phyloP scores from a whole-genome alignment of 2,888 invertebrate genomes.

The Germaria angustata region DNA sequence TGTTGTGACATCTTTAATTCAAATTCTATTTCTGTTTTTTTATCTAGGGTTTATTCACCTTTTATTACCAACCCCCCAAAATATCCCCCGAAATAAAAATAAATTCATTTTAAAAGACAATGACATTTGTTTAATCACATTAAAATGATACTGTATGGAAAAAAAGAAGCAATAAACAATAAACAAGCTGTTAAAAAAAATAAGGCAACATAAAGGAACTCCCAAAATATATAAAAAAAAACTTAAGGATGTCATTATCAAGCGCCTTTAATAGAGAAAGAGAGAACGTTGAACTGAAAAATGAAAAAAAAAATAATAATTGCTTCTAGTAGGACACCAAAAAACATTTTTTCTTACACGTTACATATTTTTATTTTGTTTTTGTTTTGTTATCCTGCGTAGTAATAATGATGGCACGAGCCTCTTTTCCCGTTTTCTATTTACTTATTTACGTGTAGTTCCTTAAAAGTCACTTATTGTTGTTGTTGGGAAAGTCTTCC shows the following conservation, averaged over 20 bases:
- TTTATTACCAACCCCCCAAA: conserved; percentile 22
- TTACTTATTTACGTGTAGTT: conserved; percentile 35
- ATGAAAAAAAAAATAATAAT: too few relatives aligned
- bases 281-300: background rate
- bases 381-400: conserved; percentile 48
- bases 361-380: background rate
- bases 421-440: conserved; percentile 25
- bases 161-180: conserved; percentile 9
- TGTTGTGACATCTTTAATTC: conserved; percentile 48
- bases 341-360: background rate
- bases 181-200: conserved; percentile 41
- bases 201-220: conserved; percentile 15
- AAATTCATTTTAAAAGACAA: conserved; percentile 5
- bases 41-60: conserved; percentile 49
- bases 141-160: conserved; percentile 14
- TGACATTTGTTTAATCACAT: conserved; percentile 57
- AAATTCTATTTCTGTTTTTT: conserved; percentile 9
- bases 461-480: conserved; percentile 44
- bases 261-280: conserved; percentile 12
- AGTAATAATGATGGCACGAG: conserved; percentile 60
- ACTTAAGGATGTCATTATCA: conserved; percentile 30
- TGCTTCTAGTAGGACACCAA: conserved; percentile 22
- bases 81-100: background rate
- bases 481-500: conserved; percentile 12
- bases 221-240: conserved; percentile 10